Evolutionary conservation across 2,888 invertebrate genomes (phyloP).

Genomic region (Ophion slaviceki): DNA sequence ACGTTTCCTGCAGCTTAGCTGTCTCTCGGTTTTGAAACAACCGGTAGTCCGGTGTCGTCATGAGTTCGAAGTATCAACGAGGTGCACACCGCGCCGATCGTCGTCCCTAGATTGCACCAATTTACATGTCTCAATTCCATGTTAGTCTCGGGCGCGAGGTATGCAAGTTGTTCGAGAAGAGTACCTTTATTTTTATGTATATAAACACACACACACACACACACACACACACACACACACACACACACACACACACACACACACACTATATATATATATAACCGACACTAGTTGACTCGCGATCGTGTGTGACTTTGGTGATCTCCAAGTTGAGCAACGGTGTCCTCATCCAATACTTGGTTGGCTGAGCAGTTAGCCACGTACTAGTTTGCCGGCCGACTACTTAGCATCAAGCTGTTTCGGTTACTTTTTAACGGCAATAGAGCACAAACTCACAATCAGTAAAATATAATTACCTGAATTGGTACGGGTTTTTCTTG

Average conservation of each 20-base stretch:
- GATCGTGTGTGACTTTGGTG: neutral
- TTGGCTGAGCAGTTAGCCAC: too few species aligned
- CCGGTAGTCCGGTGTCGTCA: conserved; percentile 73
- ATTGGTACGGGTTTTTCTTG: too few species aligned
- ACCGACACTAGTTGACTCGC: neutral
- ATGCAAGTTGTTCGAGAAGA: conserved; percentile 67
- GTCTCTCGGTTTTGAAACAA: conserved; percentile 68
- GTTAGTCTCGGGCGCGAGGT: conserved; percentile 73
- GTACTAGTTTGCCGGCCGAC: too few species aligned
- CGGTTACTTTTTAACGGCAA: too few species aligned
- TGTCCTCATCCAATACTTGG: too few species aligned
- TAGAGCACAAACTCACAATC: too few species aligned
- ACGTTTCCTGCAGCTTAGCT: too few species aligned
- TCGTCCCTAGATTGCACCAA: conserved; percentile 80
- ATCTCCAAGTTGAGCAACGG: neutral
- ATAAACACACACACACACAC: conserved; percentile 14
- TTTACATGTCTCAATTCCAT: conserved; percentile 83
- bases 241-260: neutral
- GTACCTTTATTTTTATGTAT: conserved; percentile 46
- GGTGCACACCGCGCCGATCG: conserved; percentile 76
- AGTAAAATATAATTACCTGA: too few species aligned
- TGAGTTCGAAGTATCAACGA: conserved; percentile 72
- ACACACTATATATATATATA: neutral
- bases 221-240: neutral
- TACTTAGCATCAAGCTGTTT: too few species aligned